A percentile compares a stretch with the other conserved stretches of the same genome.
These are phyloP conservation scores for Eupithecia exiguata DNA, from an alignment of 2,888 invertebrate genomes.

Conservation along the genomic window DNA sequence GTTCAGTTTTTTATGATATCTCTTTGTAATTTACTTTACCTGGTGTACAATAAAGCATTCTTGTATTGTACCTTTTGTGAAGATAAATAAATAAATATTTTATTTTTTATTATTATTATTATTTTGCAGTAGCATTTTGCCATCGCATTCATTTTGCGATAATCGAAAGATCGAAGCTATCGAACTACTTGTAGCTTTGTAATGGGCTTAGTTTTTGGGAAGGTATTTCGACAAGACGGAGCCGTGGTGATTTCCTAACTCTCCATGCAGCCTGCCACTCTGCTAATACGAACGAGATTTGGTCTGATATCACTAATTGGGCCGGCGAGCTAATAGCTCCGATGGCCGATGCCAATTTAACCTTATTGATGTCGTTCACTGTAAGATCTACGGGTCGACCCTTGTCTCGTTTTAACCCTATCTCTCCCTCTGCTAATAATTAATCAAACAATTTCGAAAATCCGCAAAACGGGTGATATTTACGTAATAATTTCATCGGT, in stretches of 20 bases:
- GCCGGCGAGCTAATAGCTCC: constrained; percentile 67
- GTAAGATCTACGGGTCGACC: constrained; percentile 72
- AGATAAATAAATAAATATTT: too few relatives aligned
- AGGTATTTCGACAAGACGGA: constrained; percentile 44
- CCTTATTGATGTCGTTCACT: constrained; percentile 78
- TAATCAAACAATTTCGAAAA: constrained; percentile 80
- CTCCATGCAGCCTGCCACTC: constrained; percentile 21
- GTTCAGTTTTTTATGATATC: too few relatives aligned
- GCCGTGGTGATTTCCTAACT: constrained; percentile 14
- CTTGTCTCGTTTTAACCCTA: constrained; percentile 79
- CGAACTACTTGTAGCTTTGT: not conserved
- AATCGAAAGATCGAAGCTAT: not conserved
- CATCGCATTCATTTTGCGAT: not conserved
- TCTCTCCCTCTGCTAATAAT: constrained; percentile 77
- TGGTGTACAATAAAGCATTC: too few relatives aligned
- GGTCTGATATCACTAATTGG: constrained; percentile 75
- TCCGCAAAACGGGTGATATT: constrained; percentile 61
- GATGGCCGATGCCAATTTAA: constrained; percentile 78
- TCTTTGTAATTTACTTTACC: too few relatives aligned
- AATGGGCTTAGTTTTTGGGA: constrained; percentile 30
- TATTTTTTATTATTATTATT: too few relatives aligned
- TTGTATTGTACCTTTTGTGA: too few relatives aligned
- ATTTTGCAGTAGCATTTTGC: not conserved
- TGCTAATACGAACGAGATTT: constrained; percentile 44
- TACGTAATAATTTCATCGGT: constrained; percentile 56